phyloP scores from a whole-genome alignment of 2,797 vertebrate species.

The Alfaro cultratus region DNA sequence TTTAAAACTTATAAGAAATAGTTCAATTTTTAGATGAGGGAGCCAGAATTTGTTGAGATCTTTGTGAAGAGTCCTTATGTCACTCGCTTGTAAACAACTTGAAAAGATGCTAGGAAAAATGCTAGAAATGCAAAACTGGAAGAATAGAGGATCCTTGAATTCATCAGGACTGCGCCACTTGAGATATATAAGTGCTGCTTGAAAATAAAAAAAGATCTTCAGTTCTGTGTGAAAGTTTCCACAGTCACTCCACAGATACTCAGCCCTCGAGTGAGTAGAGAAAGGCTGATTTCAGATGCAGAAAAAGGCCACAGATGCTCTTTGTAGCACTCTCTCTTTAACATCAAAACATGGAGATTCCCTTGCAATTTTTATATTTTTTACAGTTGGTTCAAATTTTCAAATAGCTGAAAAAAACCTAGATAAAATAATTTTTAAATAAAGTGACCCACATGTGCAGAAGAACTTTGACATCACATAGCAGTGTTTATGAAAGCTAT shows the following conservation, averaged over 20 bases:
- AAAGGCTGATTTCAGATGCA: background rate
- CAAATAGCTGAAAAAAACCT: background rate
- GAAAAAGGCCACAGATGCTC: background rate
- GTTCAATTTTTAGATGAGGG: background rate
- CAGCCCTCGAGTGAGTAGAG: background rate
- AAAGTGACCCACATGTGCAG: no score
- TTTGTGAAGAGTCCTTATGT: background rate
- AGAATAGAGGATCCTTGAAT: background rate
- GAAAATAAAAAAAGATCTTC: background rate
- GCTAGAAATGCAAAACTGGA: constrained; percentile 13
- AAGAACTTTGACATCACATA: no score
- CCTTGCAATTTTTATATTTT: background rate
- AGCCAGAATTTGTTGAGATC: background rate
- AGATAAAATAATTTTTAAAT: background rate
- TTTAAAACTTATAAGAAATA: background rate
- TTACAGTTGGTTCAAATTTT: background rate
- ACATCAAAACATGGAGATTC: background rate
- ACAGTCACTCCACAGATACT: background rate
- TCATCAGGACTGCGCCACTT: background rate
- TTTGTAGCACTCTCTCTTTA: background rate
- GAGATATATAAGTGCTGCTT: background rate
- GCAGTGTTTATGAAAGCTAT: no score
- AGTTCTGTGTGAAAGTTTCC: background rate
- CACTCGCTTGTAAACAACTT: background rate
- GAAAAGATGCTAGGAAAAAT: background rate